Evolutionary conservation across 2,797 vertebrate species (phyloP).

Genomic region (Poliocrania exsul): DNA sequence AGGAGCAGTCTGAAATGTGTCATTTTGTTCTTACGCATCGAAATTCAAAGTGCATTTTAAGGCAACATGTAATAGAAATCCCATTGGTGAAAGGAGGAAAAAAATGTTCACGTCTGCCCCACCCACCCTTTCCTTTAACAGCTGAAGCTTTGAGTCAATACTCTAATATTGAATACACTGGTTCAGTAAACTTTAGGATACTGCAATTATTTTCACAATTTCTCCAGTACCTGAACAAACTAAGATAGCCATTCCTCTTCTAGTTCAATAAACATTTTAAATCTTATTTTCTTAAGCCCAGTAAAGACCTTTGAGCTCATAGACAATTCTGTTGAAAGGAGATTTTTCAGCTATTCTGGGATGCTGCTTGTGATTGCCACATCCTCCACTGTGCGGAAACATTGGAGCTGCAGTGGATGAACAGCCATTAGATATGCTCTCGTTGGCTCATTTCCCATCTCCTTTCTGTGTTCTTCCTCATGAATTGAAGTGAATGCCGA

Average conservation of each 20-base stretch:
- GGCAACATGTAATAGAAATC: background rate
- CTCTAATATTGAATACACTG: background rate
- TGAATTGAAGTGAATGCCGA: background rate
- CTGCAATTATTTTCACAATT: background rate
- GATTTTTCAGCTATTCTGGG: constrained; percentile 23
- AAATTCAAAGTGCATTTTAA: background rate
- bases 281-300: background rate
- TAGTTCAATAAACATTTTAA: constrained; percentile 12
- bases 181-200: background rate
- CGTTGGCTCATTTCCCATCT: constrained; percentile 19
- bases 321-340: background rate
- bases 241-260: background rate
- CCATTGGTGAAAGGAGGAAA: background rate
- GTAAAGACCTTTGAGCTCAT: background rate
- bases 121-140: background rate
- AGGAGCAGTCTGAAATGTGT: background rate
- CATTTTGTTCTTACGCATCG: background rate
- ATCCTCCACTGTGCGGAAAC: background rate
- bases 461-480: constrained; percentile 2
- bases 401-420: background rate
- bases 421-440: background rate
- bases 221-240: background rate
- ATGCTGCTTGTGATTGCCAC: background rate
- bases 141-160: background rate
- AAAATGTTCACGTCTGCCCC: background rate